These are phyloP conservation scores for Halcyon leucocephala DNA, from an alignment of 2,797 vertebrate species.

Conservation along the genomic window DNA sequence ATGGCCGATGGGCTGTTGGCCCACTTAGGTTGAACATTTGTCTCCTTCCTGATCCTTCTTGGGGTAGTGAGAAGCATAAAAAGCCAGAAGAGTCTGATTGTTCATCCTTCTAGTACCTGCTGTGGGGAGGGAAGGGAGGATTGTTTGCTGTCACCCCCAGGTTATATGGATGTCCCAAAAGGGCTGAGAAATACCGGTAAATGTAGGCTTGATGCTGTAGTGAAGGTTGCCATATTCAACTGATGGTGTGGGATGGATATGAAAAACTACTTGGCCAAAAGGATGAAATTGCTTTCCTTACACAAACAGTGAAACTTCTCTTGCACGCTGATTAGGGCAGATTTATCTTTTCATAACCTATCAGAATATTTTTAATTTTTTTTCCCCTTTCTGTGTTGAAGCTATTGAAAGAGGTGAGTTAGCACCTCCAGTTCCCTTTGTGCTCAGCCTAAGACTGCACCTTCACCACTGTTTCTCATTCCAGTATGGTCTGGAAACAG, in stretches of 20 bases:
- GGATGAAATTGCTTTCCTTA: not conserved
- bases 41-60: not conserved
- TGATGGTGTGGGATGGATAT: not conserved
- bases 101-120: not conserved
- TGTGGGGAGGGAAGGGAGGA: not conserved
- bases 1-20: not conserved
- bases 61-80: rapidly evolving
- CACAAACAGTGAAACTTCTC: not conserved
- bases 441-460: no score
- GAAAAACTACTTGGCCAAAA: not conserved
- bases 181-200: not conserved
- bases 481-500: not conserved
- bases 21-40: not conserved
- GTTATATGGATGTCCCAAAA: not conserved
- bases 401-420: not conserved
- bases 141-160: not conserved
- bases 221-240: not conserved
- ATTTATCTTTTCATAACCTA: not conserved
- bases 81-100: not conserved
- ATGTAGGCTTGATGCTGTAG: not conserved
- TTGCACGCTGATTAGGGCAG: not conserved
- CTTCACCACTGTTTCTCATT: not conserved
- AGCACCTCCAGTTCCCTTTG: not conserved
- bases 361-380: not conserved
- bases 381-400: not conserved